Base-by-base conservation (phyloP, 2,888 invertebrate species). In the Bombyx huttoni region DNA sequence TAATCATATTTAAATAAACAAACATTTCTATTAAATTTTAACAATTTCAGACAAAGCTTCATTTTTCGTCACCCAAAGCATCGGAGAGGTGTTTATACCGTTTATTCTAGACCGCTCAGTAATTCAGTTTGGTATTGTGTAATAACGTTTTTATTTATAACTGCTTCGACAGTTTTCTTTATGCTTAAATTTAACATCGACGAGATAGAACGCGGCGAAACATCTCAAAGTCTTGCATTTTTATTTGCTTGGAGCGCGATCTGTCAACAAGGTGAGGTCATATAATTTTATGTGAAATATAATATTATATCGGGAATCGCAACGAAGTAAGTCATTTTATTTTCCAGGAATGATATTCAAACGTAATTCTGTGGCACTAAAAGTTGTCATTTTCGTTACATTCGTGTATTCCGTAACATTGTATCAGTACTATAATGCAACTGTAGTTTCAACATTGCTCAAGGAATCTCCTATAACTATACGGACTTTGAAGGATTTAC, bases 341-440 rank as follows among this genome's bases (percentile, higher is more conserved):
- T 51, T 51, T 58, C 0, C 56, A 91, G 91, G 90, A 48, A 70
- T 79, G 54, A 63, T 73, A 7, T 71, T 88, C n/a, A 69, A 73
- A 13, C 78, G 84, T 46, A 72, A 69, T 35, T 73, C 89, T 0
- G 74, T 83, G 24, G 89, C 92, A 0, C 82, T 90, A 2, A 89
- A 91, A 54, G 73, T 91, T 48, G 75, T 90, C 33, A 77, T 90
- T 3, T 81, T 91, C 51, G 81, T 85, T 1, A 86, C 89, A 1
- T 82, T 91, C 49, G 51, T 92, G 1, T 92, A 91, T 68, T 84
- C 91, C 0, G 82, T 92, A 56, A 84, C 91, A 13, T 75, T 92
- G 48, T 92, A 91, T 69, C 93, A 93, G 65, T 93, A 92, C 70
- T 93, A 93, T 70, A 92, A 92, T 48, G 93, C 92, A 1, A 91